Evolutionary conservation across 2,113 vertebrate genomes (phyloP).

Genomic region (Corynorhinus townsendii): DNA sequence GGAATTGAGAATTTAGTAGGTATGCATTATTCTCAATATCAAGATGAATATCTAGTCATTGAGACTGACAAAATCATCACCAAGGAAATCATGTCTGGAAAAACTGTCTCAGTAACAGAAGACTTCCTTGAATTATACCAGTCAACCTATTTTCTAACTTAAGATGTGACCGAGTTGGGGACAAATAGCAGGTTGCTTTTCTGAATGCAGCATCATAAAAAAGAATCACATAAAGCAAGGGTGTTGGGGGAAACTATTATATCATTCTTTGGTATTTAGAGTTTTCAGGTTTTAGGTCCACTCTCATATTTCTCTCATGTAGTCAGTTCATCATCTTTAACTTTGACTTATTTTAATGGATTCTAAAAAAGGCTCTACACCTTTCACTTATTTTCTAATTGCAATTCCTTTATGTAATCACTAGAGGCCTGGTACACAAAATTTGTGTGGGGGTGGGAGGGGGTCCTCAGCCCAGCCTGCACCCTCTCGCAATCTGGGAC

Average conservation of each 20-base stretch:
- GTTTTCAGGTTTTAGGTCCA: not conserved
- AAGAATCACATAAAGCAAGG: not conserved
- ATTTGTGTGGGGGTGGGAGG: accelerated
- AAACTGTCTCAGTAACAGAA: not conserved
- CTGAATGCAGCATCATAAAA: not conserved
- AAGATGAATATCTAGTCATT: not conserved
- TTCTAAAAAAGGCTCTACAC: not conserved
- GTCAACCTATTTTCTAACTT: not conserved
- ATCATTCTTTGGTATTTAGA: not conserved
- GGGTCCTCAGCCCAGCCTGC: too few relatives aligned
- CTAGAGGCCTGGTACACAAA: too few relatives aligned
- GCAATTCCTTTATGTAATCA: not conserved
- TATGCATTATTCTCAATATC: not conserved
- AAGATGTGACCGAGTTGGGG: not conserved
- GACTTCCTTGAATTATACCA: not conserved
- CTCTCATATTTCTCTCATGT: not conserved
- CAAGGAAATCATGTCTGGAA: not conserved
- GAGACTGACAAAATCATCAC: not conserved
- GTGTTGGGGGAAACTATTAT: not conserved
- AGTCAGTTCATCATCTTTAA: not conserved
- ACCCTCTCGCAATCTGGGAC: too few relatives aligned
- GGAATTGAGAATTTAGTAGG: not conserved
- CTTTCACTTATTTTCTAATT: not conserved
- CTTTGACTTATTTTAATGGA: not conserved
- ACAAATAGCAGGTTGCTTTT: not conserved